These are phyloP conservation scores for Bryconaethiops microstoma DNA, from an alignment of 2,797 vertebrate species.

Conservation along the genomic window DNA sequence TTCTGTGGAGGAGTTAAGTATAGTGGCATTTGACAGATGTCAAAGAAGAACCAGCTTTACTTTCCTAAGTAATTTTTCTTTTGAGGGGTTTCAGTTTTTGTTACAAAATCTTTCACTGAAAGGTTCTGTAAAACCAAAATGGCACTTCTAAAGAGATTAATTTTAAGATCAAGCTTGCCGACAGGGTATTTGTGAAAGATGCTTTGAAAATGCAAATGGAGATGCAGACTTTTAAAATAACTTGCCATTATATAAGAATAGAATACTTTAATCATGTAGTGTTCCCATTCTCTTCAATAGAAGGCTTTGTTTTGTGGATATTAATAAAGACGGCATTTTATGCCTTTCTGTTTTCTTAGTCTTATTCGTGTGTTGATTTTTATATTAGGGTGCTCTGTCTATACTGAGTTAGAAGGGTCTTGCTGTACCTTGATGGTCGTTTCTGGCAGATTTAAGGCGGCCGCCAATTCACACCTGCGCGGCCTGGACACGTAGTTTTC, in stretches of 20 bases:
- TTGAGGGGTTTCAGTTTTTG: no score
- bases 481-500: slow-evolving; percentile 98
- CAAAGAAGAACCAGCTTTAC: neutral
- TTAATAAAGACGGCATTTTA: no score
- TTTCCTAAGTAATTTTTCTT: neutral
- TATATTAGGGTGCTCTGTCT: neutral
- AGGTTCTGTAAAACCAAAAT: neutral
- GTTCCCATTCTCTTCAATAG: no score
- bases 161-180: neutral
- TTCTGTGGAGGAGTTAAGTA: neutral
- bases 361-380: no score
- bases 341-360: no score
- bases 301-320: no score
- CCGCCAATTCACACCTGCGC: slow-evolving; percentile 93
- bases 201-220: neutral
- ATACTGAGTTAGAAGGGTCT: no score
- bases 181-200: neutral
- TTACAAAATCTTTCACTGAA: neutral
- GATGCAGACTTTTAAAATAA: no score
- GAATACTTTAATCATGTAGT: no score
- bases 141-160: neutral
- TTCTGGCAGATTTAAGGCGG: slow-evolving; percentile 94
- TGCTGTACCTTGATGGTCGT: slow-evolving; percentile 94
- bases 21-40: neutral
- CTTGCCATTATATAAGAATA: no score